phyloP scores from a whole-genome alignment of 35 echinoderm and acorn worm genomes.

The Heliocidaris tuberculata region DNA sequence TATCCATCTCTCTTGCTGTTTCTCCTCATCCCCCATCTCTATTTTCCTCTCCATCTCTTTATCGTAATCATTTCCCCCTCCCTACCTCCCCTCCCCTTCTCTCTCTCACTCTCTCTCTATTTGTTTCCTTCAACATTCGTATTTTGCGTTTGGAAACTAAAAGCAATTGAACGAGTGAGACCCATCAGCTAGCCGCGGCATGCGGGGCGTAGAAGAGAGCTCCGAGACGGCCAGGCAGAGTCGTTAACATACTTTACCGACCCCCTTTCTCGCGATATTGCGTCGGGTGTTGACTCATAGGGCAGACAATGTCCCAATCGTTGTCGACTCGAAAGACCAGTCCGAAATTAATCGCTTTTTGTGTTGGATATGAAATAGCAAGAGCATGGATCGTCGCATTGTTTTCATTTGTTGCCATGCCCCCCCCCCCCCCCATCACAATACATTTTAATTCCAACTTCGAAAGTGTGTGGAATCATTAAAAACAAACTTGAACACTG shows the following conservation, averaged over 20 bases:
- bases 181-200: not conserved
- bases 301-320: not conserved
- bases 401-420: not conserved
- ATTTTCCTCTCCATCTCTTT: not conserved
- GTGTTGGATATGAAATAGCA: not conserved
- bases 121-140: not conserved
- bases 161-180: not conserved
- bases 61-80: not conserved
- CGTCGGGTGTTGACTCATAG: not conserved
- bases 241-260: constrained; percentile 42
- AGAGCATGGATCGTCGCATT: not conserved
- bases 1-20: not conserved
- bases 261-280: constrained; percentile 28
- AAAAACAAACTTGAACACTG: too few species aligned
- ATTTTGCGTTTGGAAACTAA: not conserved
- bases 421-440: not conserved
- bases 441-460: too few species aligned
- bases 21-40: not conserved
- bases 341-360: too few species aligned
- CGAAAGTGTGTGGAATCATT: too few species aligned
- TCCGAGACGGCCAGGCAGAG: not conserved
- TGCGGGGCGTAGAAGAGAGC: constrained; percentile 21
- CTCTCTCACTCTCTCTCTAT: not conserved
- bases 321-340: not conserved
- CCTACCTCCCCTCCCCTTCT: not conserved